phyloP scores from a whole-genome alignment of 1,140 invertebrate genomes.

The Bombus breviceps region DNA sequence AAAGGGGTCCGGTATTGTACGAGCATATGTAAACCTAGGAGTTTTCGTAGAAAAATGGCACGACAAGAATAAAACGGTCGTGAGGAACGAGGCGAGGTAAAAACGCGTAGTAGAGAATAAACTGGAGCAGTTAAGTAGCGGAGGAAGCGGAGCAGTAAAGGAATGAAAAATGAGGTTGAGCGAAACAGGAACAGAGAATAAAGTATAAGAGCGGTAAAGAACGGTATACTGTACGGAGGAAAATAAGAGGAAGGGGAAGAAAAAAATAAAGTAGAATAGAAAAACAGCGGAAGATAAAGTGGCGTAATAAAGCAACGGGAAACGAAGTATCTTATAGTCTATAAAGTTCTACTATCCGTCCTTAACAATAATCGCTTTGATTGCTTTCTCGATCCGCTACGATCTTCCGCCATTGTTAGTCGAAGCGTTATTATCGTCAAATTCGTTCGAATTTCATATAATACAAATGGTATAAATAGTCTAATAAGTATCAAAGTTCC shows the following conservation, averaged over 20 bases:
- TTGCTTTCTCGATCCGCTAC: conserved; percentile 5
- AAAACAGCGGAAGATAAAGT: conserved; percentile 16
- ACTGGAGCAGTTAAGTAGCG: conserved; percentile 43
- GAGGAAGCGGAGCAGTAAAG: conserved; percentile 27
- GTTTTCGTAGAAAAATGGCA: conserved; percentile 19
- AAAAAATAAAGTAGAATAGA: neutral
- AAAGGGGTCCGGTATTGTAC: too few relatives aligned
- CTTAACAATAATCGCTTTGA: conserved; percentile 26
- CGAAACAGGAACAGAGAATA: conserved; percentile 49
- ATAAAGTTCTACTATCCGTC: conserved; percentile 4
- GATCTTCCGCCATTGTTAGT: neutral
- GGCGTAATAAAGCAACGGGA: conserved; percentile 25
- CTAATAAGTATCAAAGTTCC: neutral
- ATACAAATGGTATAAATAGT: neutral
- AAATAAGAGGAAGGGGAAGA: neutral
- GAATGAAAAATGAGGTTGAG: conserved; percentile 46
- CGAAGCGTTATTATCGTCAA: neutral
- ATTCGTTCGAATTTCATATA: neutral
- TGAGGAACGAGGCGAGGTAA: conserved; percentile 3
- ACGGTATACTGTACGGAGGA: conserved; percentile 12
- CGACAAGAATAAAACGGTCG: conserved; percentile 7
- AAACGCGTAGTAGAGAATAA: conserved; percentile 43
- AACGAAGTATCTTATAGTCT: conserved; percentile 17
- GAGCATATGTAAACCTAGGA: conserved; percentile 7
- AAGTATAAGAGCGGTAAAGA: conserved; percentile 45